Base-by-base conservation (phyloP, 2,888 invertebrate genomes). In the Heteromurus nitidus region DNA sequence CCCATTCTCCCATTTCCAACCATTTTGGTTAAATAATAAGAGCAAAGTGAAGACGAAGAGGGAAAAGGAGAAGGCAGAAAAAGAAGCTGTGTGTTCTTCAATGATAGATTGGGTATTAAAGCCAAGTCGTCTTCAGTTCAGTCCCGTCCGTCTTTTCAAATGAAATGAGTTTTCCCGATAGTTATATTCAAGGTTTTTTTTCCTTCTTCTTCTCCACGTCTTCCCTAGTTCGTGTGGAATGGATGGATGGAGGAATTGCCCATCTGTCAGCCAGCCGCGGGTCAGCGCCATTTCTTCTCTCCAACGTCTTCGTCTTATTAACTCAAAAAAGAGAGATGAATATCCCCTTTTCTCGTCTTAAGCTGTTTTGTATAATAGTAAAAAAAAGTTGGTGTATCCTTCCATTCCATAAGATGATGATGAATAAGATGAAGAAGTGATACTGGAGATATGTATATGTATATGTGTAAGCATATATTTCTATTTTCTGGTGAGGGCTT, bases 241-340 rank as follows among this genome's bases (percentile, higher is more conserved):
- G 74, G 74, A 75, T 75, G 74, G 72, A 75, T 70, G 53, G 47
- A 47, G 67, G 77, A 76, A 82, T 75, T 82, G 76, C 82, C 82
- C 82, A 82, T 82, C 82, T 82, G 82, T 76, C 82, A 77, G 76
- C 72, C 77, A 82, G 65, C 73, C 76, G 62, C 76, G 47, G 58
- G 70, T 58, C 80, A 70, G 62, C 64, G 53, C 65, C 65, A 65
- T 72, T 72, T 72, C n/a, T n/a, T n/a, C 65, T 72, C 70, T 75
- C 20, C 24, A 31, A 53, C 47, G 62, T 74, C 22, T 73, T 62
- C 42, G 28, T 62, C 58, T 30, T 28, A 22, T 20, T 70, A 18
- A n/a, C 22, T 20, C 24, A 11, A 22, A 42, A 42, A 7, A 42
- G 9, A 42, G 9, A 13, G 13, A 42, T 42, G 42, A 11, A 42